Conservation (phyloP, 2,888 invertebrate species). For the Leucophenga maculata region DNA sequence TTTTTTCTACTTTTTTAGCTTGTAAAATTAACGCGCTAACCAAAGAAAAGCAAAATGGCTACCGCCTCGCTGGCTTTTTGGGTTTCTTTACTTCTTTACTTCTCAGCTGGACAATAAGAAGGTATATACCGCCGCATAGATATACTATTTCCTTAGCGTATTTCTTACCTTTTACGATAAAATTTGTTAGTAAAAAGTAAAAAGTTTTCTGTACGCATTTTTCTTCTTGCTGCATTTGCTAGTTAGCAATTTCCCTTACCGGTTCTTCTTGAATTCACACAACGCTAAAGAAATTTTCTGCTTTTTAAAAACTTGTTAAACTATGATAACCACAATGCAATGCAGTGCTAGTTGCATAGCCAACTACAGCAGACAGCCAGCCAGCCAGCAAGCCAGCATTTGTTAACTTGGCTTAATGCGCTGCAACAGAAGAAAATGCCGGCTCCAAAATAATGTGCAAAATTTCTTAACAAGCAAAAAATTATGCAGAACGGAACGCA, state of each 20-base stretch:
- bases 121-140: not conserved
- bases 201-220: constrained; percentile 4
- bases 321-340: constrained; percentile 69
- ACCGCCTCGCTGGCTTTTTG: constrained; percentile 10
- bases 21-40: constrained; percentile 15
- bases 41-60: constrained; percentile 16
- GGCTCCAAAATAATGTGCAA: constrained; percentile 59
- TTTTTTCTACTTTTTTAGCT: constrained; percentile 4
- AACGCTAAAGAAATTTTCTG: constrained; percentile 60
- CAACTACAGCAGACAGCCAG: constrained; percentile 15
- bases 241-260: constrained; percentile 49
- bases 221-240: constrained; percentile 36
- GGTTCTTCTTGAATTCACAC: constrained; percentile 21
- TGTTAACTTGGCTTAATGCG: constrained; percentile 54
- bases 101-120: constrained; percentile 27
- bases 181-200: constrained; percentile 13
- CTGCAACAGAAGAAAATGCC: constrained; percentile 42
- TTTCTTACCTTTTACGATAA: constrained; percentile 41
- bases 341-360: constrained; percentile 17
- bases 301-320: constrained; percentile 69
- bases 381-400: constrained; percentile 37
- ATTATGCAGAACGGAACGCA: not conserved
- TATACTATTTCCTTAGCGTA: constrained; percentile 33
- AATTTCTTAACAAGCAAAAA: constrained; percentile 62
- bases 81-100: constrained; percentile 34